Base-by-base conservation (phyloP, 2,113 vertebrate genomes). In the Ramphastos sulfuratus region DNA sequence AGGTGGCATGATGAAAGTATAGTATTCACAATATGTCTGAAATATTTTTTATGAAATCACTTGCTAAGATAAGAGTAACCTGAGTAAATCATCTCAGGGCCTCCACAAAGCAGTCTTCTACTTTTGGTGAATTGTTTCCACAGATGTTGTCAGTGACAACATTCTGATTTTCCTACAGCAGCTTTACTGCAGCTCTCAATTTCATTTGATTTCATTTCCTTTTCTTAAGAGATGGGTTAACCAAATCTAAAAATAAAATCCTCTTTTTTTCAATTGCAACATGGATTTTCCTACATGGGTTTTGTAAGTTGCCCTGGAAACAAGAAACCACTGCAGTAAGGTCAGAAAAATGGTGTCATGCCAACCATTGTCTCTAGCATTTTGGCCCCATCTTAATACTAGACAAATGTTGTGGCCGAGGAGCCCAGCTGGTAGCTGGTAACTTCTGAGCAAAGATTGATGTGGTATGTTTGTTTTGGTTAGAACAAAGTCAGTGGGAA, bases 231-330 rank as follows among this genome's bases (percentile, higher is more conserved):
- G 69, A 69, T 85, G 33, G 3, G 7, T 78, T 85, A 87, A 83
- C 61, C 28, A 54, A 67, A 65, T 75, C 58, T 83, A 90, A 92
- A 90, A 90, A 87, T 75, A 87, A 64, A 92, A 69, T 46, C 5
- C 21, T 67, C 5, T 63, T 65, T 46, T 46, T 86, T 61, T 74
- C 39, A 52, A 14, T 89, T 81, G 37, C 54, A 54, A 46, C 39
- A 59, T 50, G 44, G 35, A 61, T 92, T 92, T 92, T 94, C 44
- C 90, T 78, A 18, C 30, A 24, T 33, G 31, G 52, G 9, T 65
- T 94, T 83, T 91, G 14, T 89, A 54, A 61, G 72, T 97, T 93
- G 59, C 87, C 65, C 65, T 85, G 72, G 92, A 83, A 95, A 96
- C 67, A 72, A 72, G 69, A 83, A 92, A 92, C 60, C 67, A 85